Percentiles rank a stretch among this genome's conserved stretches.
Conservation (phyloP, 2,797 vertebrate species). For the Botia kubotai region DNA sequence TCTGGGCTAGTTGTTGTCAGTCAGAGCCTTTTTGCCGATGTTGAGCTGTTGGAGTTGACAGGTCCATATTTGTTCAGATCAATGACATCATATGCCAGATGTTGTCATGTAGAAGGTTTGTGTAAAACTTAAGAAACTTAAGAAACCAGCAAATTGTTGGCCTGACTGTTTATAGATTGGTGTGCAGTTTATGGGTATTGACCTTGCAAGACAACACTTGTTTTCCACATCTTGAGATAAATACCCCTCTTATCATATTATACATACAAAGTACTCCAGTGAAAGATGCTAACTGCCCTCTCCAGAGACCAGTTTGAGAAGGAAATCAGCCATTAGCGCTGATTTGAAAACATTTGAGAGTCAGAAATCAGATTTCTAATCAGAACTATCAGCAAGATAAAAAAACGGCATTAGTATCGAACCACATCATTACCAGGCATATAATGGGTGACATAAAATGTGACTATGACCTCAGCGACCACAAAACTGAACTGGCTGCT, state of each 20-base stretch:
- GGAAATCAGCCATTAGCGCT: constrained; percentile 9
- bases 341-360: constrained; percentile 29
- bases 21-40: background rate
- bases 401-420: constrained; percentile 9
- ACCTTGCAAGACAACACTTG: constrained; percentile 27
- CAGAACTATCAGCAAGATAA: background rate
- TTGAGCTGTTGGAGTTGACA: background rate
- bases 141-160: background rate
- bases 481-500: constrained; percentile 46
- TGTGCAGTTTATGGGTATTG: background rate
- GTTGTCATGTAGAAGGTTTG: background rate
- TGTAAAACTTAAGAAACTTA: background rate
- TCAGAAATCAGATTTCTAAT: too few species aligned
- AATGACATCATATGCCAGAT: background rate
- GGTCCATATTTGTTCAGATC: background rate
- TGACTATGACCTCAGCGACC: constrained; percentile 37
- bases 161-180: constrained; percentile 16
- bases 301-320: constrained; percentile 11
- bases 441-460: constrained; percentile 34
- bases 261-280: constrained; percentile 29
- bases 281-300: constrained; percentile 39
- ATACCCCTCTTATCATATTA: constrained; percentile 1
- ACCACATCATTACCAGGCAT: constrained; percentile 20
- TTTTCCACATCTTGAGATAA: constrained; percentile 26
- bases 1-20: background rate